phyloP scores from a whole-genome alignment of 2,888 invertebrate genomes.

The Polymixis lichenea region DNA sequence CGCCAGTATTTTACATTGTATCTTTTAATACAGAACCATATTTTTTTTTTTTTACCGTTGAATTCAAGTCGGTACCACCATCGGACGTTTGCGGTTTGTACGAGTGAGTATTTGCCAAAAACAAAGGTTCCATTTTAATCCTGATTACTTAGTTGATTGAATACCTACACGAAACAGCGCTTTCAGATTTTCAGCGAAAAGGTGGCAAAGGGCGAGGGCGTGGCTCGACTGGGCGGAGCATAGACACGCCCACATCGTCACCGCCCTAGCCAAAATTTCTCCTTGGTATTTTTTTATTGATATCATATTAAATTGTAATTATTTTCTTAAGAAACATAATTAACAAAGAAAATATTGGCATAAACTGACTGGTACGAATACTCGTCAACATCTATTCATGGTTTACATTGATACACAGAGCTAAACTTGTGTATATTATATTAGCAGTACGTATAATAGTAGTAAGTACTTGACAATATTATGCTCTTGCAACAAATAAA shows the following conservation, averaged over 20 bases:
- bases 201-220: slow-evolving; percentile 89
- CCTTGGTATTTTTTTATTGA: slow-evolving; percentile 77
- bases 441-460: background rate
- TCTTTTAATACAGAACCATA: slow-evolving; percentile 15
- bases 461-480: background rate
- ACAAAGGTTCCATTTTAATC: slow-evolving; percentile 68
- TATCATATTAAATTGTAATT: slow-evolving; percentile 63
- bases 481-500: background rate
- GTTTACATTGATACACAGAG: background rate
- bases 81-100: slow-evolving; percentile 54
- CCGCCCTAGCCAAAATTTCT: slow-evolving; percentile 85
- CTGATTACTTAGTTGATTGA: slow-evolving; percentile 75
- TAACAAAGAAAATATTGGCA: slow-evolving; percentile 11
- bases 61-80: slow-evolving; percentile 31
- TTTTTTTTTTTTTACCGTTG: slow-evolving; percentile 33
- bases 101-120: slow-evolving; percentile 64
- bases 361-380: background rate
- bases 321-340: slow-evolving; percentile 40
- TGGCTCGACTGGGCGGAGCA: slow-evolving; percentile 86
- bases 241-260: slow-evolving; percentile 85
- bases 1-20: slow-evolving; percentile 4
- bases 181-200: slow-evolving; percentile 84
- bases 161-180: slow-evolving; percentile 77
- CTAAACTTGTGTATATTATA: background rate
- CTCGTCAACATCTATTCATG: background rate